Conservation (phyloP, 2,797 vertebrate genomes). For the Mormyrus hasselquistii region DNA sequence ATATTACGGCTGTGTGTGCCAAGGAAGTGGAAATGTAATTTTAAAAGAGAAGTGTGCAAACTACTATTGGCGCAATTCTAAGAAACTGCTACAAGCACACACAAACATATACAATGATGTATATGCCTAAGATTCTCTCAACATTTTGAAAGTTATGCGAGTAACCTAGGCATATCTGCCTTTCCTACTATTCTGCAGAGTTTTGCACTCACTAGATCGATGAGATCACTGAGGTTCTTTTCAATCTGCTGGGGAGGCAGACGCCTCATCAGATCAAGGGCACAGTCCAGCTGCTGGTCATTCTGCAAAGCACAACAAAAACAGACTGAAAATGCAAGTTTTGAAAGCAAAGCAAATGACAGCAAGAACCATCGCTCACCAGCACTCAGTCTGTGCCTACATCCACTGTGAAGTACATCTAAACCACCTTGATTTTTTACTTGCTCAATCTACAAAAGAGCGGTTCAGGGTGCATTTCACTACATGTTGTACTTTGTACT, state of each 20-base stretch:
- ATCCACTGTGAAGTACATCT: neutral
- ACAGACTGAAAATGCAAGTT: neutral
- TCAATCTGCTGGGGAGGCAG: slow-evolving; percentile 98
- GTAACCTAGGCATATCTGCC: neutral
- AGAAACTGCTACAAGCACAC: neutral
- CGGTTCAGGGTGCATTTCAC: too few relatives aligned
- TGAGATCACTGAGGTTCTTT: slow-evolving; percentile 99
- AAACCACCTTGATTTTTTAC: too few relatives aligned
- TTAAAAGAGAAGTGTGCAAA: slow-evolving; percentile 8
- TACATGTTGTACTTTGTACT: too few relatives aligned
- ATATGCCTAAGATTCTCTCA: neutral
- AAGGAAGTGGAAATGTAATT: neutral
- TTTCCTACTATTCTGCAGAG: neutral
- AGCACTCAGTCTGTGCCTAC: neutral
- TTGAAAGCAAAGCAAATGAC: neutral
- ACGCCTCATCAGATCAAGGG: slow-evolving; percentile 99
- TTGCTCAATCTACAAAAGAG: too few relatives aligned
- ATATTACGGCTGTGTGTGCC: neutral
- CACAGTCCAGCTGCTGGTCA: slow-evolving; percentile 98
- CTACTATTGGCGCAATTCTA: neutral
- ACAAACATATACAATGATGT: neutral
- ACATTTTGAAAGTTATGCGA: neutral
- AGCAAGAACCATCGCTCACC: neutral
- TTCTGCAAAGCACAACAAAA: slow-evolving; percentile 63
- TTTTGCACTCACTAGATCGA: slow-evolving; percentile 81